These are phyloP conservation scores for Penaeus chinensis DNA, from an alignment of 1,140 invertebrate species.

Conservation along the genomic window DNA sequence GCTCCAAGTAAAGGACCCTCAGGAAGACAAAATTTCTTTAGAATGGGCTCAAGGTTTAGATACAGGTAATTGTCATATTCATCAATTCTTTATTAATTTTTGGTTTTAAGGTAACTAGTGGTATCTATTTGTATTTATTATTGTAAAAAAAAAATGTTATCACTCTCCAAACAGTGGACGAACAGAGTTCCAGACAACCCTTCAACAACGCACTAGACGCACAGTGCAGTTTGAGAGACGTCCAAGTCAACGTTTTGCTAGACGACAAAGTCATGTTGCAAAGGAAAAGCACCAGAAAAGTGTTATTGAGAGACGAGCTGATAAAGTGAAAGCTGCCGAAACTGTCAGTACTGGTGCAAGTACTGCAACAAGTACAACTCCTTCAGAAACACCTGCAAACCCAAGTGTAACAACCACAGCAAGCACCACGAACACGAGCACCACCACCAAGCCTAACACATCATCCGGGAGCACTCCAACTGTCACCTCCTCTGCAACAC, in stretches of 20 bases:
- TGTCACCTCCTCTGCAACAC: constrained; percentile 2
- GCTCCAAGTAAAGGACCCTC: constrained; percentile 90
- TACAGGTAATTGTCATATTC: constrained; percentile 77
- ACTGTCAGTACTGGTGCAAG: not conserved
- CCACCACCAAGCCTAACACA: not conserved
- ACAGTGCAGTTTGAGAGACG: constrained; percentile 76
- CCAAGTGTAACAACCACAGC: constrained; percentile 9
- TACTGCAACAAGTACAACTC: not conserved
- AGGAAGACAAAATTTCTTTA: constrained; percentile 93
- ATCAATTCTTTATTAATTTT: not conserved
- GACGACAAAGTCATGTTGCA: constrained; percentile 86
- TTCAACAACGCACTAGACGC: constrained; percentile 69
- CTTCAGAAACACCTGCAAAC: not conserved
- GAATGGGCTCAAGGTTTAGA: constrained; percentile 95
- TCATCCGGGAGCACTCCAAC: constrained; percentile 8
- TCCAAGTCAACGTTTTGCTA: constrained; percentile 94
- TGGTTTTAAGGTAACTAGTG: not conserved
- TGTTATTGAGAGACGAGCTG: not conserved
- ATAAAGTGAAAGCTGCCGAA: not conserved
- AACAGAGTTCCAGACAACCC: constrained; percentile 94
- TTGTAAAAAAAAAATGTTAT: no score
- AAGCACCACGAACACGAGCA: not conserved
- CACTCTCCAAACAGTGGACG: constrained; percentile 73
- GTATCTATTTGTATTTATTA: not conserved
- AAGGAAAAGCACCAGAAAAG: constrained; percentile 79